Percentiles rank a stretch among this genome's conserved stretches.
phyloP scores from a whole-genome alignment of 2,113 vertebrate species.

The Cygnus buccinator region DNA sequence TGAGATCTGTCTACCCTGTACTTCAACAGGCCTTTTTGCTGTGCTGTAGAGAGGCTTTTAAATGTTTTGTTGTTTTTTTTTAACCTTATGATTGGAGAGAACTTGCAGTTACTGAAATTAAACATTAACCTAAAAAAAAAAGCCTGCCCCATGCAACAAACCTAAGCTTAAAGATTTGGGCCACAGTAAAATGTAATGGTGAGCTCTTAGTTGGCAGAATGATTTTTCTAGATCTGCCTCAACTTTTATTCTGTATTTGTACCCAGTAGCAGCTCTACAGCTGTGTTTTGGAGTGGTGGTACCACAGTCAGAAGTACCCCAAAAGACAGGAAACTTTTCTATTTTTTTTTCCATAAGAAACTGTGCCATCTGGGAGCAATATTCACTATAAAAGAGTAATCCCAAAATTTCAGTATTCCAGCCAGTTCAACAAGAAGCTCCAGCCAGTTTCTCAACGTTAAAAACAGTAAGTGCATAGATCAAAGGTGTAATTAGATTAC shows the following conservation, averaged over 20 bases:
- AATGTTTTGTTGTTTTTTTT: background rate
- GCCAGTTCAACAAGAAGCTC: background rate
- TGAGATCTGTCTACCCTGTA: background rate
- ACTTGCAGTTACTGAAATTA: background rate
- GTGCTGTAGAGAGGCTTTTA: background rate
- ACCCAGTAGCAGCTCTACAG: background rate
- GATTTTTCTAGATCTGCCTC: background rate
- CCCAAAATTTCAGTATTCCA: background rate
- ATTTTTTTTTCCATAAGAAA: background rate
- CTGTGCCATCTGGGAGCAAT: background rate
- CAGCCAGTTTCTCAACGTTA: background rate
- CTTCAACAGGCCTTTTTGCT: background rate
- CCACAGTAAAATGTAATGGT: background rate
- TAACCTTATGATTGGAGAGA: background rate
- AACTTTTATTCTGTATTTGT: background rate
- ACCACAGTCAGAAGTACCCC: background rate
- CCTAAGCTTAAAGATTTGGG: background rate
- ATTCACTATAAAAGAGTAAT: background rate
- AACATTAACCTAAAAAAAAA: background rate
- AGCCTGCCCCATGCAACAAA: background rate
- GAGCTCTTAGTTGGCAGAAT: background rate
- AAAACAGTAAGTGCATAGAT: background rate
- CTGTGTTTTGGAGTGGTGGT: background rate
- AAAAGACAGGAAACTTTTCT: background rate
- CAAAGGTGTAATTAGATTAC: background rate